Conservation (phyloP, 35 echinoderm and acorn worm genomes). For the Heliocidaris erythrogramma region DNA sequence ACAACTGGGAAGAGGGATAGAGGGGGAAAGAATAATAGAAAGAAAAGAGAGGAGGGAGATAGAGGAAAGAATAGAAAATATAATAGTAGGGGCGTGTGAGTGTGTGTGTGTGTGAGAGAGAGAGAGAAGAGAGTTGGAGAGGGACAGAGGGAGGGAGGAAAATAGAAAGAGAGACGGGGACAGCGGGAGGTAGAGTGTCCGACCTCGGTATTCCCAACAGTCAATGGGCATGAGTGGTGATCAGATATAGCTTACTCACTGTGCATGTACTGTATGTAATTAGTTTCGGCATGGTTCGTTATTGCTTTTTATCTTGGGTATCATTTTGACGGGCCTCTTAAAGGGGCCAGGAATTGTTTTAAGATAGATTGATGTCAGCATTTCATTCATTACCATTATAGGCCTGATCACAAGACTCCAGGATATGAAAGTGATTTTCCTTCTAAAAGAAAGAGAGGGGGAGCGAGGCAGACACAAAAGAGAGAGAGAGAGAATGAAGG, state of each 20-base stretch:
- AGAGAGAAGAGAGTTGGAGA: background rate
- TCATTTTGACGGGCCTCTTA: background rate
- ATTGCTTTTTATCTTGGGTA: background rate
- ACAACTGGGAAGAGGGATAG: too few relatives aligned
- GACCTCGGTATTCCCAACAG: too few relatives aligned
- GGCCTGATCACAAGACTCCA: background rate
- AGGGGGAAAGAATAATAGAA: too few relatives aligned
- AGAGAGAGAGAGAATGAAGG: background rate
- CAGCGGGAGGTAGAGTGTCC: background rate
- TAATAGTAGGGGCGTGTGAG: too few relatives aligned
- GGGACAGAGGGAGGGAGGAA: background rate
- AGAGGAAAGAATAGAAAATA: too few relatives aligned
- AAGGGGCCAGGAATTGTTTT: background rate
- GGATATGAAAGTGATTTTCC: background rate
- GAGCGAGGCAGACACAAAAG: background rate
- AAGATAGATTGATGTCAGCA: background rate
- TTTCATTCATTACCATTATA: background rate
- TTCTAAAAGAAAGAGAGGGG: background rate
- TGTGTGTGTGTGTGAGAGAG: too few relatives aligned
- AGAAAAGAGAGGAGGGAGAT: too few relatives aligned
- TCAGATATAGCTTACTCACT: background rate
- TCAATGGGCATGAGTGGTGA: background rate
- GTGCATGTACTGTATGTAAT: background rate
- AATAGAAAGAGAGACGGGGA: background rate
- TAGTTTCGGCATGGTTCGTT: background rate